These are phyloP conservation scores for Drosophila barbarae DNA, from an alignment of 2,888 invertebrate genomes.

Conservation along the genomic window DNA sequence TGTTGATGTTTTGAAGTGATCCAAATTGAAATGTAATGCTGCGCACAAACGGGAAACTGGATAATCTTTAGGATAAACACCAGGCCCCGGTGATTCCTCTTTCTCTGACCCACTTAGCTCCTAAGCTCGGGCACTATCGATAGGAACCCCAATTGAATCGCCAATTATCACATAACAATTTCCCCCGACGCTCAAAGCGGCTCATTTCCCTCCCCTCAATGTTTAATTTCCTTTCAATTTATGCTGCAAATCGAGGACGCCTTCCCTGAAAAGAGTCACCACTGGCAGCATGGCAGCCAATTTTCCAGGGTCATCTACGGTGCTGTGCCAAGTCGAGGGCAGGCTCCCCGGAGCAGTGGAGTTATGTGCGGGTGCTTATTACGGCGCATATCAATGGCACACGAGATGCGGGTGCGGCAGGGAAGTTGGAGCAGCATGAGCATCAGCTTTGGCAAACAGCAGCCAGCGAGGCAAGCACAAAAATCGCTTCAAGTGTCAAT, in stretches of 20 bases:
- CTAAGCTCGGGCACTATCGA: constrained; percentile 21
- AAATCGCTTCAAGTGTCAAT: constrained; percentile 74
- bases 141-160: constrained; percentile 37
- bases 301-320: constrained; percentile 49
- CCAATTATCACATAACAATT: constrained; percentile 59
- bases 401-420: constrained; percentile 21
- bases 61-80: constrained; percentile 46
- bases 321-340: constrained; percentile 31
- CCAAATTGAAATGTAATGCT: constrained; percentile 54
- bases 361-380: constrained; percentile 44
- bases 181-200: constrained; percentile 35
- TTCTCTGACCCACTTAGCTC: constrained; percentile 25
- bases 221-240: constrained; percentile 76
- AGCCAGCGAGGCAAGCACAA: constrained; percentile 57
- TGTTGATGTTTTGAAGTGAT: constrained; percentile 34
- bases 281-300: constrained; percentile 56
- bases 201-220: constrained; percentile 48
- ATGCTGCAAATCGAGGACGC: constrained; percentile 65
- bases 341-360: constrained; percentile 23
- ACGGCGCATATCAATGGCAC: constrained; percentile 62
- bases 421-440: constrained; percentile 1
- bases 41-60: constrained; percentile 26
- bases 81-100: background rate
- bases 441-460: constrained; percentile 50
- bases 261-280: constrained; percentile 16